Evolutionary conservation across 2,888 invertebrate species (phyloP).

Genomic region (Amaurobius ferox): DNA sequence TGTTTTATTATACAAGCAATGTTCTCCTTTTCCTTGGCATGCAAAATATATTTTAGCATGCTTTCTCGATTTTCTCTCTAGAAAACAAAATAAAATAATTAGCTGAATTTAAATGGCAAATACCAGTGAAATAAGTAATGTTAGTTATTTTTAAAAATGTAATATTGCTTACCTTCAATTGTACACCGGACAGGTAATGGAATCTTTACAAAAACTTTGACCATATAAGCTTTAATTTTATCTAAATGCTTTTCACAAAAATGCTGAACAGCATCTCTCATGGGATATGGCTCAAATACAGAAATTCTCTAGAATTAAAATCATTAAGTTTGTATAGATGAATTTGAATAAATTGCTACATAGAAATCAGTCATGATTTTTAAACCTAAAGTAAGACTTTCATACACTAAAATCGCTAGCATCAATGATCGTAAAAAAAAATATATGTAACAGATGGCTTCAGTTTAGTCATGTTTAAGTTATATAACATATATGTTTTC

Average conservation of each 20-base stretch:
- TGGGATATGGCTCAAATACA: constrained; percentile 91
- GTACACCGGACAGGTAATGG: constrained; percentile 95
- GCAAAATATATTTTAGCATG: constrained; percentile 92
- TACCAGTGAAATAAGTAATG: background rate
- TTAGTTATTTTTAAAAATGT: background rate
- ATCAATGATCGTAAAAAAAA: no score
- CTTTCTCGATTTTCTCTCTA: constrained; percentile 89
- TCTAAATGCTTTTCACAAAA: constrained; percentile 96
- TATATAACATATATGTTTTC: no score
- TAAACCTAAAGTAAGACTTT: no score
- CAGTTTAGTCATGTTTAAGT: no score
- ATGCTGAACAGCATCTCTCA: constrained; percentile 93
- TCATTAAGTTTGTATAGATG: background rate
- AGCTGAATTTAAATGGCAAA: background rate
- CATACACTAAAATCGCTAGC: no score
- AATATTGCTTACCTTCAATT: constrained; percentile 87
- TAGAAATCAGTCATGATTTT: no score
- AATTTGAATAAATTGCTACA: no score
- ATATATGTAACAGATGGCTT: no score
- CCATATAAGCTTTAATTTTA: constrained; percentile 94
- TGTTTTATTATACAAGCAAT: constrained; percentile 86
- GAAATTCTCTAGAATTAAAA: constrained; percentile 82
- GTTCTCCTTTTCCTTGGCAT: constrained; percentile 86
- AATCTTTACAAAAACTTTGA: constrained; percentile 87
- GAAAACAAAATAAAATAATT: constrained; percentile 74